These are phyloP conservation scores for Euborellia annulipes DNA, from an alignment of 1,140 invertebrate genomes.

Conservation along the genomic window DNA sequence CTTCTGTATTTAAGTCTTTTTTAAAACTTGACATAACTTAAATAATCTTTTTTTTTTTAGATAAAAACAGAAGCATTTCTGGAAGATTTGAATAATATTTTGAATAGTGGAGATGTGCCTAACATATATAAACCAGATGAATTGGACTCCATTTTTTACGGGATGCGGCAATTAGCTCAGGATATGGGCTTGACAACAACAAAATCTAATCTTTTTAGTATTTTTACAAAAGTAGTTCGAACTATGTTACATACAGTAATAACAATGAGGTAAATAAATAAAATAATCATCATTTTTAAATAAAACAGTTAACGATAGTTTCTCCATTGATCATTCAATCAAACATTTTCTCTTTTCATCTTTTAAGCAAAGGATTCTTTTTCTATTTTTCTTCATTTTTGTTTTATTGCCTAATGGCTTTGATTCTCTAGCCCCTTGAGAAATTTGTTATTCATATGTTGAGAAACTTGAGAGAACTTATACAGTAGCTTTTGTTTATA, in stretches of 20 bases:
- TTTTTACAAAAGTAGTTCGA: slow-evolving; percentile 45
- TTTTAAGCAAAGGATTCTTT: too few species aligned
- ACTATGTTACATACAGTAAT: slow-evolving; percentile 44
- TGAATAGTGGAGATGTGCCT: slow-evolving; percentile 51
- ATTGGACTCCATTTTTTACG: slow-evolving; percentile 40
- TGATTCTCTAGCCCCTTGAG: too few species aligned
- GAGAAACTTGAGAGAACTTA: too few species aligned
- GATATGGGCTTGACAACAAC: slow-evolving; percentile 46
- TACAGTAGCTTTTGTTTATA: too few species aligned
- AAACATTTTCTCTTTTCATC: too few species aligned
- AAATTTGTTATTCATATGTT: too few species aligned
- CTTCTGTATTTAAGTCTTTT: background rate
- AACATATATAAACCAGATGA: slow-evolving; percentile 49
- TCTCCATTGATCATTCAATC: too few species aligned
- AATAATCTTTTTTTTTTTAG: slow-evolving; percentile 13
- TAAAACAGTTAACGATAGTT: too few species aligned
- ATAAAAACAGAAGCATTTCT: slow-evolving; percentile 49
- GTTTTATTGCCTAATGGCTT: too few species aligned
- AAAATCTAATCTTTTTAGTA: slow-evolving; percentile 53
- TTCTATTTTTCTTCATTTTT: too few species aligned
- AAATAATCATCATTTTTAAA: too few species aligned
- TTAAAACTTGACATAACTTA: background rate
- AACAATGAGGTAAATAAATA: slow-evolving; percentile 52
- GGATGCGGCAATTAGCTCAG: slow-evolving; percentile 36
- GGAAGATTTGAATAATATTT: slow-evolving; percentile 50